Evolutionary conservation across 2,888 invertebrate genomes (phyloP), one percentile per base, ranked within the genome.

Genomic region (Mythimna lalbum): DNA sequence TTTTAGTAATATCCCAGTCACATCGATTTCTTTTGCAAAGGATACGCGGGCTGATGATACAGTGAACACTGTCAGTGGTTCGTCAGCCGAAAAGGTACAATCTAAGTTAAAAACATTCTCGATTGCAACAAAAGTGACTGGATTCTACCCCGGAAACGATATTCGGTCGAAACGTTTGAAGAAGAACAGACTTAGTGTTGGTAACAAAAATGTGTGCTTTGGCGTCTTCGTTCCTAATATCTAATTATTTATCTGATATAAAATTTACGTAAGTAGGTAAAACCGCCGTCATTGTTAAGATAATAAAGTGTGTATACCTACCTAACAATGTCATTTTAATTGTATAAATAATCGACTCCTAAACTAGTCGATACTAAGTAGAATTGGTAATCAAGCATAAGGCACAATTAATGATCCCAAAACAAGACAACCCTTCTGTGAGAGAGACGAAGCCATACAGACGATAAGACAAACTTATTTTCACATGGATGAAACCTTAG

Each of bases 81-180:
- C 72, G 0, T 62, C 77, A n/a, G 57, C 56, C 10, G 60, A 67
- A 60, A 66, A 53, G 9, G 56, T 75, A 50, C 64, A 79, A 5
- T 62, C 50, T 17, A 82, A 60, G 68, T 39, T 82, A 23, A 80
- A 59, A 43, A 73, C 52, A 33, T 73, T 80, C 14, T 80, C 82
- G 9, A 57, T 80, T 57, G 76, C 69, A 31, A 82, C 82, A 27
- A 82, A 67, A 73, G 69, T 76, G 6, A 69, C 59, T 31, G 57
- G 60, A 0, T 62, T 70, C 9, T 78, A 76, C 36, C 80, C 78
- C 1, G 62, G 76, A 2, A 64, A 74, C 12, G 60, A 82, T 61
- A 72, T 67, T 50, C 39, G 64, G 33, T 71, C 69, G 2, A 80
- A 78, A 60, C 69, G 71, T 21, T 33, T 31, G 17, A 67, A 61